These are phyloP conservation scores for Eulemur rufifrons DNA, from an alignment of 2,113 vertebrate genomes.

Conservation along the genomic window DNA sequence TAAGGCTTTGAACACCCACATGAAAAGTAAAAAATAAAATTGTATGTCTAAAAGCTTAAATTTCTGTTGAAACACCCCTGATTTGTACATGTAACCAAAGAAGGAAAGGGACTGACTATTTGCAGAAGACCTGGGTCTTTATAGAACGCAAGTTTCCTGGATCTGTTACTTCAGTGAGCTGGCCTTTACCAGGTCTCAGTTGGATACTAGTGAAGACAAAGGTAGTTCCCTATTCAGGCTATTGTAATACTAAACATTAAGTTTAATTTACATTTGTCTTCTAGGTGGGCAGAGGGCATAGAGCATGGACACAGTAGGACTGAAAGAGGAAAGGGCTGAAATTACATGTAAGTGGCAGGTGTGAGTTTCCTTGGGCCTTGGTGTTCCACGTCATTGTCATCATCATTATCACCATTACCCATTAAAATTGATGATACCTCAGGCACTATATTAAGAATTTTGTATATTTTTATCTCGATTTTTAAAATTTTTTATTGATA, in stretches of 20 bases:
- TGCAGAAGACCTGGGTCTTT: neutral
- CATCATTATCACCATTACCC: neutral
- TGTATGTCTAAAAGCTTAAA: neutral
- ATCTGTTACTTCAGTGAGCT: neutral
- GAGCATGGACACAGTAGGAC: neutral
- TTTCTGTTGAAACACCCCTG: neutral
- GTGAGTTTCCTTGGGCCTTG: neutral
- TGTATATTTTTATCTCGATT: neutral
- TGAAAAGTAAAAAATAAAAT: neutral
- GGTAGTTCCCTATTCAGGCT: neutral
- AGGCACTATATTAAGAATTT: neutral
- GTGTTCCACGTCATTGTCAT: neutral
- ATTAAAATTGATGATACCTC: neutral
- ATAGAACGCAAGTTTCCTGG: neutral
- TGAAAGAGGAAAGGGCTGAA: neutral
- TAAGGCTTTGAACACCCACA: neutral
- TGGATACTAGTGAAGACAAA: neutral
- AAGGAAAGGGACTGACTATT: conserved; percentile 11
- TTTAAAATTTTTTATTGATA: neutral
- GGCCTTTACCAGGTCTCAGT: neutral
- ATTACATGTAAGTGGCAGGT: neutral
- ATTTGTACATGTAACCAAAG: neutral
- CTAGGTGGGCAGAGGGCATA: neutral
- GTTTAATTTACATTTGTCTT: neutral
- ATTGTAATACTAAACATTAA: neutral